Evolutionary conservation across 2,888 invertebrate genomes (phyloP).

Genomic region (Acanthoscelides obtectus): DNA sequence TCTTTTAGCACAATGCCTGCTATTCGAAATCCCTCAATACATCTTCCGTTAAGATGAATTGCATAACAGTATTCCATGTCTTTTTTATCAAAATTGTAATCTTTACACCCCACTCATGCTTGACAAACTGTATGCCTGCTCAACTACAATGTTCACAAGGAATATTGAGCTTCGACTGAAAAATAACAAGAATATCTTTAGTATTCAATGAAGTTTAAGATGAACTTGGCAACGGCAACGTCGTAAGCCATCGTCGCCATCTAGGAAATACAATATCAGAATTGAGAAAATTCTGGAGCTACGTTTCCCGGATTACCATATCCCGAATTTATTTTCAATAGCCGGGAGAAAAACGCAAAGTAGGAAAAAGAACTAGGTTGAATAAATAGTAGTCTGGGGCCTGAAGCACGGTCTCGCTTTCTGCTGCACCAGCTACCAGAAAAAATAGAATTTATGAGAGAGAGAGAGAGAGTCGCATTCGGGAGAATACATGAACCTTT

Average conservation of each 20-base stretch:
- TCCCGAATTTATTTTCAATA: conserved; percentile 28
- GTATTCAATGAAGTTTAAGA: background rate
- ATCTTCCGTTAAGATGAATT: no score
- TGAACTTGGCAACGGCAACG: background rate
- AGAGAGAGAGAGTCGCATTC: background rate
- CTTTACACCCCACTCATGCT: no score
- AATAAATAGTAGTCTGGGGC: background rate
- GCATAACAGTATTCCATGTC: no score
- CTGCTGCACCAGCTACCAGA: background rate
- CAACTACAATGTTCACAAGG: no score
- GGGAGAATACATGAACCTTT: background rate
- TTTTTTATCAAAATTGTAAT: no score
- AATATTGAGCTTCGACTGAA: no score
- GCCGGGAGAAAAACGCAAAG: conserved; percentile 2
- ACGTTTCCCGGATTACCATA: conserved; percentile 24
- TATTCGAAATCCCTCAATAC: no score
- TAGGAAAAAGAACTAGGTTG: background rate
- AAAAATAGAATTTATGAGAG: background rate
- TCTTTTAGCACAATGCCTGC: no score
- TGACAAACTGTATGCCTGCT: no score
- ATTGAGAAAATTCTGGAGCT: background rate
- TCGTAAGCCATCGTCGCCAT: background rate
- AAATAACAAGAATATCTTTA: no score
- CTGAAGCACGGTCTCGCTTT: background rate
- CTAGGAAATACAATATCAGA: background rate